Evolutionary conservation across 2,797 vertebrate species (phyloP).

Genomic region (Prunella strophiata): DNA sequence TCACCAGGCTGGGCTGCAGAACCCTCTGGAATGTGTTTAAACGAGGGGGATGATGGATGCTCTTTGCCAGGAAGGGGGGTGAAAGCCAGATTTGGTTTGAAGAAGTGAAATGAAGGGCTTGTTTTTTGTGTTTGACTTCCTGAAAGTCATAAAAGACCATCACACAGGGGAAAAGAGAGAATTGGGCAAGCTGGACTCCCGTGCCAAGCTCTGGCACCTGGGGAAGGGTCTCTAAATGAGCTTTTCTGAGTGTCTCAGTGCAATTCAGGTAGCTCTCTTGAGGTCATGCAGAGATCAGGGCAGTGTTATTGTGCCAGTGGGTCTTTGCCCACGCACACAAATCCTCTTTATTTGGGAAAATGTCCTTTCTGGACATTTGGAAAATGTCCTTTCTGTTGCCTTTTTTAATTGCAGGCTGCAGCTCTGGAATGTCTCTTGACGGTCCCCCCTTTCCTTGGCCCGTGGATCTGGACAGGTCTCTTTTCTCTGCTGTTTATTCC

Average conservation of each 20-base stretch:
- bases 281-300: background rate
- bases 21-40: accelerated
- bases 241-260: background rate
- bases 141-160: background rate
- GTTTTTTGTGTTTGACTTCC: background rate
- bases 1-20: background rate
- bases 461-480: background rate
- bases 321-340: background rate
- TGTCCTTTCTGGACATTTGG: background rate
- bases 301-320: background rate
- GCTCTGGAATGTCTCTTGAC: background rate
- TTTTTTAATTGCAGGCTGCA: background rate
- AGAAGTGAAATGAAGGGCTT: background rate
- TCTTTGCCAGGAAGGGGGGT: background rate
- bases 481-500: background rate
- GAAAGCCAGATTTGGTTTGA: background rate
- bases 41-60: background rate
- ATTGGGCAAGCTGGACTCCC: accelerated
- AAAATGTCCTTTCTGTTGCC: background rate
- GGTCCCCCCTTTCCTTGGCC: background rate
- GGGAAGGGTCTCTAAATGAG: background rate
- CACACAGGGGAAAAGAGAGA: accelerated
- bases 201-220: background rate
- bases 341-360: background rate
- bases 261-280: background rate